Conservation (phyloP, 2,113 vertebrate species). For the Cyphomyrus plagiostoma region DNA sequence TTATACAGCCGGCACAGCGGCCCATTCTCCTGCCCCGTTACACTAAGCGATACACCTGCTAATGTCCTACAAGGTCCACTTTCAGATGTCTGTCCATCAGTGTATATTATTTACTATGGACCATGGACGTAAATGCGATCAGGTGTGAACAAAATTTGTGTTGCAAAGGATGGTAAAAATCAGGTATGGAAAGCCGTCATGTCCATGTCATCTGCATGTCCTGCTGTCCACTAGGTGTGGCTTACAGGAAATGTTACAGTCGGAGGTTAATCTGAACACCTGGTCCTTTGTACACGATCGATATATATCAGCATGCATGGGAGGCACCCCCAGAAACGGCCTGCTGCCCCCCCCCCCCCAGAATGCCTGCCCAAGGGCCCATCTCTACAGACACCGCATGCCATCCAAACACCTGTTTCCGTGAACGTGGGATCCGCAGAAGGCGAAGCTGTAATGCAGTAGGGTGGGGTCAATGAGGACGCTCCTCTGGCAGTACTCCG, state of each 20-base stretch:
- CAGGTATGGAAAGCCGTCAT: background rate
- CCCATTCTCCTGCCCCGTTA: background rate
- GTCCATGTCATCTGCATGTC: background rate
- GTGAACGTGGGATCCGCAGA: constrained; percentile 95
- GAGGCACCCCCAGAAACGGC: background rate
- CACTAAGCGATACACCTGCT: background rate
- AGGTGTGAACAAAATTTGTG: too few relatives aligned
- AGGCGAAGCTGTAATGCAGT: constrained; percentile 98
- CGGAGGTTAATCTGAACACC: background rate
- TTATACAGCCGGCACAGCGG: background rate
- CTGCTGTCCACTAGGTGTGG: background rate
- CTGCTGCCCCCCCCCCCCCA: background rate
- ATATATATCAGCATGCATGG: background rate
- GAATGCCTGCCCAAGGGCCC: background rate
- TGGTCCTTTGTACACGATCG: background rate
- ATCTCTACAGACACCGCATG: background rate
- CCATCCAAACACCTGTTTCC: constrained; percentile 84
- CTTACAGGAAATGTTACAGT: background rate
- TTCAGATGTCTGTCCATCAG: background rate
- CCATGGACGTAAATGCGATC: background rate
- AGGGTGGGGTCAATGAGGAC: constrained; percentile 89
- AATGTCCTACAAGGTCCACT: background rate
- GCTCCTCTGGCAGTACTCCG: constrained; percentile 80
- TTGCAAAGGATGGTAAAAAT: background rate
- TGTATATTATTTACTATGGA: background rate